Evolutionary conservation across 2,888 invertebrate genomes (phyloP).

Genomic region (Lepidocyrtoides sp.): DNA sequence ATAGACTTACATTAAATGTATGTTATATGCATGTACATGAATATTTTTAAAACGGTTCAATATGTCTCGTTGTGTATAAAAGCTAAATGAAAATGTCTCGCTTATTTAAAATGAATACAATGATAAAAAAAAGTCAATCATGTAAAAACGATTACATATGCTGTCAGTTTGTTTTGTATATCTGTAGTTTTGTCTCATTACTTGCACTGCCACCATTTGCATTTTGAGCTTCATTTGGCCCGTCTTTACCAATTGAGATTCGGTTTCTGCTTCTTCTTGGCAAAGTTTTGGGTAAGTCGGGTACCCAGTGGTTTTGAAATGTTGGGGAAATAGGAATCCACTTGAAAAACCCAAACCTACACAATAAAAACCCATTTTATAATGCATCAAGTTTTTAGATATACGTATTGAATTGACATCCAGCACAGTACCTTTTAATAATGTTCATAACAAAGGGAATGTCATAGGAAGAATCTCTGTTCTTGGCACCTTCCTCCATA

Average conservation of each 20-base stretch:
- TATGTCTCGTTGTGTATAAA: background rate
- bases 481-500: slow-evolving; percentile 53
- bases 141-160: background rate
- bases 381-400: no score
- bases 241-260: slow-evolving; percentile 75
- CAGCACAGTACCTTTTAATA: slow-evolving; percentile 75
- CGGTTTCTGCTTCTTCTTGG: slow-evolving; percentile 68
- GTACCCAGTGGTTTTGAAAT: slow-evolving; percentile 73
- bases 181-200: slow-evolving; percentile 66
- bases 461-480: slow-evolving; percentile 79
- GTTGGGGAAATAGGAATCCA: slow-evolving; percentile 83
- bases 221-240: slow-evolving; percentile 14
- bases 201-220: background rate
- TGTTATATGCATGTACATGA: background rate
- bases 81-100: background rate
- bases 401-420: no score
- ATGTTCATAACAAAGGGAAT: slow-evolving; percentile 81
- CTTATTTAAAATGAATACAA: slow-evolving; percentile 15
- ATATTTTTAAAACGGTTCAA: background rate
- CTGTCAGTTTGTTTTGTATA: slow-evolving; percentile 62
- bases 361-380: background rate
- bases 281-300: slow-evolving; percentile 57
- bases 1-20: background rate
- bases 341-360: slow-evolving; percentile 72
- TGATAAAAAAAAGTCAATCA: background rate